These are phyloP conservation scores for Nautilus pompilius DNA, from an alignment of 1,140 invertebrate genomes.

Conservation along the genomic window DNA sequence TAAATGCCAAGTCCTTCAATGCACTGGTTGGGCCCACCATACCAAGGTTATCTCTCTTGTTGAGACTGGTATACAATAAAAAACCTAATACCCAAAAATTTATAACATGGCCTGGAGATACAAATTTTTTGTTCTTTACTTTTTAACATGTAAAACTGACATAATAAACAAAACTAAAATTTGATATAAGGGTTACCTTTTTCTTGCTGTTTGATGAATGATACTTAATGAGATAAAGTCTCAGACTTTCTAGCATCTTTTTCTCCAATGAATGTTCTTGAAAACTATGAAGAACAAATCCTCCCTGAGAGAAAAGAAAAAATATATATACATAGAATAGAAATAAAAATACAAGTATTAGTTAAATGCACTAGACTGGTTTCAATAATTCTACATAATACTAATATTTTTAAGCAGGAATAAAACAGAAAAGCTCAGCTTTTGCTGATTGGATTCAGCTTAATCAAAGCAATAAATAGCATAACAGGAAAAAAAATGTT, in stretches of 20 bases:
- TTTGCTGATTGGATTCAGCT: too few species aligned
- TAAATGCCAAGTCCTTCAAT: too few species aligned
- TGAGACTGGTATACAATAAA: too few species aligned
- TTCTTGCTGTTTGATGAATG: too few species aligned
- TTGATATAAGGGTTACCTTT: too few species aligned
- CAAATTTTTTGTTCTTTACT: too few species aligned
- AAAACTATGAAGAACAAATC: constrained; percentile 22
- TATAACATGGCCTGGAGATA: too few species aligned
- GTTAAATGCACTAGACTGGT: background rate
- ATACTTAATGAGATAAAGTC: background rate
- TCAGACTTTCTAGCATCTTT: constrained; percentile 11
- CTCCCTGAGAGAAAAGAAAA: constrained; percentile 14
- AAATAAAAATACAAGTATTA: background rate
- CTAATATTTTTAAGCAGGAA: background rate
- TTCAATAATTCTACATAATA: background rate
- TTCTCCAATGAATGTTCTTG: constrained; percentile 21
- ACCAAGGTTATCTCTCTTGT: too few species aligned
- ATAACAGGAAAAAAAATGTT: background rate
- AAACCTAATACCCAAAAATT: too few species aligned
- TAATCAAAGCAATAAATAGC: background rate
- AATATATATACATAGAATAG: background rate
- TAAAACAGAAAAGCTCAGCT: background rate
- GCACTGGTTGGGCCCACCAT: too few species aligned
- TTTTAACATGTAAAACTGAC: too few species aligned
- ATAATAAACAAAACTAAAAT: too few species aligned